Base-by-base conservation (phyloP, 2,888 invertebrate species). In the Anticlea derivata region DNA sequence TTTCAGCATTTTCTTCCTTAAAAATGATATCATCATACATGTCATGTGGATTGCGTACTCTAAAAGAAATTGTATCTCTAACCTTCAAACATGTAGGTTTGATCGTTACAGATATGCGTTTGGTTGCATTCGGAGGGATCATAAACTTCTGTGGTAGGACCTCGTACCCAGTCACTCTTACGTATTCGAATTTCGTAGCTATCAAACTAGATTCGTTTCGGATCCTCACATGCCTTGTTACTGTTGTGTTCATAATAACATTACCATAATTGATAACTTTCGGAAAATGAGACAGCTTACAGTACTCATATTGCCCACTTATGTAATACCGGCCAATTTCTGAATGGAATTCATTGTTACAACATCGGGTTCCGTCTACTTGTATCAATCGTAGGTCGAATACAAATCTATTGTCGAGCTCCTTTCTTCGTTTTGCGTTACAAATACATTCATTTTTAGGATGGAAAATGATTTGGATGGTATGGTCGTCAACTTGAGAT, bases 321-420 rank as follows among this genome's bases (percentile, higher is more conserved):
- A 94, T 75, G 53, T 93, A 92, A 47, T 92, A 84, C 43, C 92
- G 80, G 1, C 92, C 86, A 30, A 86, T 75, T 80, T 91, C 91
- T 10, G 84, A 76, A 62, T 90, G 88, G 20, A 64, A 58, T 60
- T 88, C 88, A 55, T 78, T 66, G 45, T 74, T 59, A 55, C 89
- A 89, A 60, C 87, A 89, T n/a, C 72, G 70, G 37, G 56, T 59
- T 26, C 79, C 84, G 51, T 86, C 77, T 1, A 81, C 75, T 66
- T 78, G 76, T 57, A 89, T 85, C 34, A 90, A 65, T 7, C 86
- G 80, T 27, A 90, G 67, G 53, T 86, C 86, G 54, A 83, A 80
- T 17, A 90, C 79, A 67, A 90, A 87, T 74, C 78, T 77, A 44
- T 82, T 78, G 17, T 77, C 79, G 12, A 68, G 58, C 30, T 71